A percentile compares a stretch with the other conserved stretches of the same genome.
phyloP scores from a whole-genome alignment of 2,113 vertebrate genomes.

The Nannospalax galili region DNA sequence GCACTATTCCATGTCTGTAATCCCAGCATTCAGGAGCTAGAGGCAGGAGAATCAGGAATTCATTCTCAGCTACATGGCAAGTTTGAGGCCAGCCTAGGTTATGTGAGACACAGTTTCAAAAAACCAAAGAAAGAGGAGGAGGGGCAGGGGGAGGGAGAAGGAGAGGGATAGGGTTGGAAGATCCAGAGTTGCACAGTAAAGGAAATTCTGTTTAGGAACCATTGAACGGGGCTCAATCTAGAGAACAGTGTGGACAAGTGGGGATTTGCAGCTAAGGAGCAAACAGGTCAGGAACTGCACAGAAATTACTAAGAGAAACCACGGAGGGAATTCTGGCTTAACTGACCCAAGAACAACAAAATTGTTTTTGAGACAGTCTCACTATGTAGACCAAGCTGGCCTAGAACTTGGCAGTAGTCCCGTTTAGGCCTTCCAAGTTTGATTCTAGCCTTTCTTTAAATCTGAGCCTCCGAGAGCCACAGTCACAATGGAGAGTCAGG shows the following conservation, averaged over 20 bases:
- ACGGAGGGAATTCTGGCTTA: not conserved
- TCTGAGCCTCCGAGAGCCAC: not conserved
- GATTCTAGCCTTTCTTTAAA: not conserved
- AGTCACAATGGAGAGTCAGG: not conserved
- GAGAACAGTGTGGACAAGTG: not conserved
- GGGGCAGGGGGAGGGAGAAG: not conserved
- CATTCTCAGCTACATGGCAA: not conserved
- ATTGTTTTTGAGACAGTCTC: not conserved
- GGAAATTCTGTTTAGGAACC: not conserved
- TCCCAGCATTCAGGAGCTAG: too few species aligned
- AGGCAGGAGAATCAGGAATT: not conserved
- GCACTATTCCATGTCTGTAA: too few species aligned
- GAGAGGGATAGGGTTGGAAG: too few species aligned
- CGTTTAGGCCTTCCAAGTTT: not conserved
- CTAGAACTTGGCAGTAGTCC: not conserved
- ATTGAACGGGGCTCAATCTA: not conserved
- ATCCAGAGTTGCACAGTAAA: not conserved
- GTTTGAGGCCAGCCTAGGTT: not conserved
- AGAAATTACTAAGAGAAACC: not conserved
- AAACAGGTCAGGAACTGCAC: not conserved
- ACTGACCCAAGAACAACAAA: not conserved
- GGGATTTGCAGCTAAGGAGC: not conserved
- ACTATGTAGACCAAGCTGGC: not conserved
- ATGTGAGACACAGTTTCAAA: not conserved
- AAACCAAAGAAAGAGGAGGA: not conserved